phyloP scores from a whole-genome alignment of 2,888 invertebrate genomes.

The Netelia inedita region DNA sequence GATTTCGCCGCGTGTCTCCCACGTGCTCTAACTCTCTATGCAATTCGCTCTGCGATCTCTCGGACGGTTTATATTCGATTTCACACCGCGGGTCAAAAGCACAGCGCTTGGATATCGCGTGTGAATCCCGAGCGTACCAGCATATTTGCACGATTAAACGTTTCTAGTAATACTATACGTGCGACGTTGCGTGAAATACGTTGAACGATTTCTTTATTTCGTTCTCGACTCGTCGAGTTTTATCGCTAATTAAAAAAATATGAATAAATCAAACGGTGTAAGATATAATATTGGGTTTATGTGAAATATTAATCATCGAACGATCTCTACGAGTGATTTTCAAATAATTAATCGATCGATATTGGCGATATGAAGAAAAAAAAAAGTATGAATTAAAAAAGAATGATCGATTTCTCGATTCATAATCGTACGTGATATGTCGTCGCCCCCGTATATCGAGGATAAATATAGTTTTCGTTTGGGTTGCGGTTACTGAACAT shows the following conservation, averaged over 20 bases:
- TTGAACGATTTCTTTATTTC: background rate
- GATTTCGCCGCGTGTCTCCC: constrained; percentile 35
- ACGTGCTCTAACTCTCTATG: constrained; percentile 16
- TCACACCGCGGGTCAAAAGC: constrained; percentile 46
- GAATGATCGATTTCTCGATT: constrained; percentile 28
- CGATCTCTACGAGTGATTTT: no score
- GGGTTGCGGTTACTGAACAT: constrained; percentile 44
- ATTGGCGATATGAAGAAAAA: background rate
- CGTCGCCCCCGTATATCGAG: constrained; percentile 7
- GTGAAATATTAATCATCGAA: background rate
- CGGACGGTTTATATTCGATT: constrained; percentile 63
- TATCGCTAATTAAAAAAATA: background rate
- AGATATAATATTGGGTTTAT: background rate
- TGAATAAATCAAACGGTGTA: background rate
- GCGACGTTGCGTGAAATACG: constrained; percentile 26
- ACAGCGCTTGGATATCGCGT: constrained; percentile 45
- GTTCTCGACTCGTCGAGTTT: constrained; percentile 1
- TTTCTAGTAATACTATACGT: constrained; percentile 41
- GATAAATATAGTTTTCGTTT: constrained; percentile 50
- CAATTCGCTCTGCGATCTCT: constrained; percentile 17
- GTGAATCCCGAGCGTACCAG: constrained; percentile 63
- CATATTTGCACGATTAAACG: constrained; percentile 72
- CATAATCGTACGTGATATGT: constrained; percentile 24
- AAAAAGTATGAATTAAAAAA: background rate
- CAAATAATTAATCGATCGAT: no score